phyloP scores from a whole-genome alignment of 2,113 vertebrate genomes.

The Malaclemys terrapin region DNA sequence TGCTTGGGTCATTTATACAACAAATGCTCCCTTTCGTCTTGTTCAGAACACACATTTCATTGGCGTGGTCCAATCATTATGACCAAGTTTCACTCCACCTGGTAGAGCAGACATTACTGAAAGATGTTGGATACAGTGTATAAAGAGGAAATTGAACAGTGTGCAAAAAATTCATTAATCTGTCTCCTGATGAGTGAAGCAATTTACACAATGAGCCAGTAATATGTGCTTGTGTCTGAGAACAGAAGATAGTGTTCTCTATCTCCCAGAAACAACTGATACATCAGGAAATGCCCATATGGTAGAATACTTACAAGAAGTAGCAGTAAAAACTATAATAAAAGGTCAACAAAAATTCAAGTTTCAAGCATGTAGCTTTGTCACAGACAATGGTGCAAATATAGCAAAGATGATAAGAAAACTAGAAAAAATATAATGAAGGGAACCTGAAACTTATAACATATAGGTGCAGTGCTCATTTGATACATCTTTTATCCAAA shows the following conservation, averaged over 20 bases:
- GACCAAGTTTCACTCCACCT: too few species aligned
- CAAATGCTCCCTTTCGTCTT: too few species aligned
- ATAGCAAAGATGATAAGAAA: background rate
- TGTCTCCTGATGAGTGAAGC: background rate
- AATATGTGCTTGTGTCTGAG: background rate
- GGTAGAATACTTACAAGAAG: background rate
- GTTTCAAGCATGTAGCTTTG: background rate
- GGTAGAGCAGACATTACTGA: too few species aligned
- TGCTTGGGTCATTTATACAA: too few species aligned
- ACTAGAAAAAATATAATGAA: background rate
- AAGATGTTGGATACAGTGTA: too few species aligned
- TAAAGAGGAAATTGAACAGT: background rate
- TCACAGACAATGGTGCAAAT: background rate
- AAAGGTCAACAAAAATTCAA: background rate
- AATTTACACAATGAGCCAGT: background rate
- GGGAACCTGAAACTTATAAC: background rate
- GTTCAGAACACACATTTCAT: too few species aligned
- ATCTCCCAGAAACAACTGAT: background rate
- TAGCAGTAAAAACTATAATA: background rate
- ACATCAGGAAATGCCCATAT: background rate
- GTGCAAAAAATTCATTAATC: background rate
- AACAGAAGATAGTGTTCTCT: background rate
- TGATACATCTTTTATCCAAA: background rate
- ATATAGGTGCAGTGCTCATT: background rate
- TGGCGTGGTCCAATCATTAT: too few species aligned